These are phyloP conservation scores for Drosophila novamexicana DNA, from an alignment of 1,140 invertebrate species.

Conservation along the genomic window DNA sequence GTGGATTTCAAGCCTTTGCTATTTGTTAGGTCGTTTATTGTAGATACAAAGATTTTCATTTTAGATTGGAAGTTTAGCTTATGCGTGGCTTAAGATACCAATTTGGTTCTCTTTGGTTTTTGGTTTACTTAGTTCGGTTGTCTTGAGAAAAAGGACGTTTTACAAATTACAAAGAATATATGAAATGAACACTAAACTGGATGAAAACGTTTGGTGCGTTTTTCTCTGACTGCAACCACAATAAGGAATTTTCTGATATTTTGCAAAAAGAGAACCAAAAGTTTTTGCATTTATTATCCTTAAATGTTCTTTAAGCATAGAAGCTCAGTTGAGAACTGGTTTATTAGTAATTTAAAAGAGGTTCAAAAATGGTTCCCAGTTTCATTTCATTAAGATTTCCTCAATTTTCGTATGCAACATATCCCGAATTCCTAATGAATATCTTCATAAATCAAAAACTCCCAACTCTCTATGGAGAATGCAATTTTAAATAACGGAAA, in stretches of 20 bases:
- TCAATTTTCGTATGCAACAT: conserved; percentile 8
- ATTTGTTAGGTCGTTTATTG: conserved; percentile 37
- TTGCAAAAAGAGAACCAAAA: too few relatives aligned
- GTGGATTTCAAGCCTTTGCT: conserved; percentile 30
- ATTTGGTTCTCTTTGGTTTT: conserved; percentile 28
- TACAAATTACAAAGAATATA: neutral
- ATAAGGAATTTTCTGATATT: too few relatives aligned
- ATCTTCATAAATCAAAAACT: conserved; percentile 68
- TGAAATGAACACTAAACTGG: too few relatives aligned
- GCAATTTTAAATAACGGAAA: conserved; percentile 38
- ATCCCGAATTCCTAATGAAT: conserved; percentile 57
- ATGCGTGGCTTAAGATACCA: conserved; percentile 33
- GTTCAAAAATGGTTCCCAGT: neutral
- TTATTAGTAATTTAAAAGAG: too few relatives aligned
- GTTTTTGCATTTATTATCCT: too few relatives aligned
- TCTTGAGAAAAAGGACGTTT: neutral
- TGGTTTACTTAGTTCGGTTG: neutral
- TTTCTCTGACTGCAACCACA: too few relatives aligned
- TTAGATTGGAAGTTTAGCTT: conserved; percentile 52
- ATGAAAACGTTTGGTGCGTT: too few relatives aligned
- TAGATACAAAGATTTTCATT: conserved; percentile 66
- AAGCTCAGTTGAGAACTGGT: too few relatives aligned
- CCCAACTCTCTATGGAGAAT: conserved; percentile 41
- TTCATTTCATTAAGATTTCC: neutral
- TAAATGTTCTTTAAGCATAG: too few relatives aligned